phyloP scores from a whole-genome alignment of 2,113 vertebrate species.

The Bostrychus sinensis region DNA sequence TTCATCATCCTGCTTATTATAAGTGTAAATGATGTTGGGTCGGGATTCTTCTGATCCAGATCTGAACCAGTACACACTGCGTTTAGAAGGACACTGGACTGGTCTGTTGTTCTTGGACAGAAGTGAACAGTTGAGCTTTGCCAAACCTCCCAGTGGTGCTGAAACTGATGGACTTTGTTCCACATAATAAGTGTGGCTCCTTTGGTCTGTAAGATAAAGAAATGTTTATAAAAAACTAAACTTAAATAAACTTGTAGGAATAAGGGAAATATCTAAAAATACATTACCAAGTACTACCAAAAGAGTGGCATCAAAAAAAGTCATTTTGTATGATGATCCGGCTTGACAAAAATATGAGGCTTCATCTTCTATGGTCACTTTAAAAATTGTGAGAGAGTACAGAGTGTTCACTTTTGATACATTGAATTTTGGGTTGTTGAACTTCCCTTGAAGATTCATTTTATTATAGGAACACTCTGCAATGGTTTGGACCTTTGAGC shows the following conservation, averaged over 20 bases:
- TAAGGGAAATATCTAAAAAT: background rate
- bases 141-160: conserved; percentile 1
- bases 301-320: background rate
- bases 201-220: background rate
- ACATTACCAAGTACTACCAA: conserved; percentile 53
- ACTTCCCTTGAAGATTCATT: accelerated
- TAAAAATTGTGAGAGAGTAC: conserved; percentile 21
- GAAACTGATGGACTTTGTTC: conserved; percentile 18
- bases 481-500: conserved; percentile 36
- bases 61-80: conserved; percentile 48
- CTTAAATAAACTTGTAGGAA: background rate
- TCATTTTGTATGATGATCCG: background rate
- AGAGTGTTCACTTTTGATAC: accelerated
- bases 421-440: conserved; percentile 6
- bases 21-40: conserved; percentile 35
- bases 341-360: conserved; percentile 53
- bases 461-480: accelerated
- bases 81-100: conserved; percentile 29
- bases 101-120: conserved; percentile 5
- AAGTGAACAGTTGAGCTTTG: conserved; percentile 58
- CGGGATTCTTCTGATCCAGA: conserved; percentile 4
- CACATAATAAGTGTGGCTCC: background rate
- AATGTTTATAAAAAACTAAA: background rate
- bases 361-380: conserved; percentile 57
- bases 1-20: background rate